Percentiles rank a stretch among this genome's conserved stretches.
Evolutionary conservation across 2,797 vertebrate species (phyloP).

Genomic region (Sarcophilus harrisii): DNA sequence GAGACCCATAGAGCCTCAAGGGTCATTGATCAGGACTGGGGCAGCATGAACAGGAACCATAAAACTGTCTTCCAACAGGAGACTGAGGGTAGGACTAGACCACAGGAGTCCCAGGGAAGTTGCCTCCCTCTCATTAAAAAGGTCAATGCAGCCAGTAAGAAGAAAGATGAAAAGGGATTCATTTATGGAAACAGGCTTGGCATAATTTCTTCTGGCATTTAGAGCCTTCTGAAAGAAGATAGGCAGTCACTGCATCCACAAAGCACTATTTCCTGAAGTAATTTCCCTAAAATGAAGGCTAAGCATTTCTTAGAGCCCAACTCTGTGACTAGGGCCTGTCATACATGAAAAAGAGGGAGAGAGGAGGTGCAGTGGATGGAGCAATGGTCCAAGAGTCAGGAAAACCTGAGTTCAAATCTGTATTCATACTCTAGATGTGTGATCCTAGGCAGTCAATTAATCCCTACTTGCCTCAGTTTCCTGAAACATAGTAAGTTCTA

Average conservation of each 20-base stretch:
- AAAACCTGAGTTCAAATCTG: not conserved
- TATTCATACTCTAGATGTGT: not conserved
- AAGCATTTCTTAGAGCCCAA: not conserved
- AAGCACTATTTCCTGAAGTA: not conserved
- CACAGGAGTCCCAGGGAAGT: not conserved
- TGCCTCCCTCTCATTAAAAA: not conserved
- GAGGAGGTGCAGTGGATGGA: not conserved
- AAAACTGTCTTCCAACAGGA: not conserved
- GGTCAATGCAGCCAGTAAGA: not conserved
- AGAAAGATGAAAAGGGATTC: not conserved
- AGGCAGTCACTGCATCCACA: not conserved
- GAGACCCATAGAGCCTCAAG: conserved; percentile 38
- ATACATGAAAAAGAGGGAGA: not conserved
- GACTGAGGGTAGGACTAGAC: not conserved
- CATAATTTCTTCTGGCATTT: not conserved
- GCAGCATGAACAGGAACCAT: not conserved
- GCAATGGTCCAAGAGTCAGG: not conserved
- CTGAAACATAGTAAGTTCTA: not conserved
- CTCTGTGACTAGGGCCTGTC: not conserved
- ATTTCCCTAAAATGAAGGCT: not conserved
- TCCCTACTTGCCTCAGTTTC: not conserved
- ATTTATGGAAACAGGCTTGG: not conserved
- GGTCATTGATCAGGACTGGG: not conserved
- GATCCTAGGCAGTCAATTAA: not conserved
- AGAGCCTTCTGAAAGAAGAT: not conserved